Percentiles rank a stretch among this genome's conserved stretches.
phyloP scores from a whole-genome alignment of 30 jellyfish, hydroid and myxozoan genomes.

The Morbakka virulenta region DNA sequence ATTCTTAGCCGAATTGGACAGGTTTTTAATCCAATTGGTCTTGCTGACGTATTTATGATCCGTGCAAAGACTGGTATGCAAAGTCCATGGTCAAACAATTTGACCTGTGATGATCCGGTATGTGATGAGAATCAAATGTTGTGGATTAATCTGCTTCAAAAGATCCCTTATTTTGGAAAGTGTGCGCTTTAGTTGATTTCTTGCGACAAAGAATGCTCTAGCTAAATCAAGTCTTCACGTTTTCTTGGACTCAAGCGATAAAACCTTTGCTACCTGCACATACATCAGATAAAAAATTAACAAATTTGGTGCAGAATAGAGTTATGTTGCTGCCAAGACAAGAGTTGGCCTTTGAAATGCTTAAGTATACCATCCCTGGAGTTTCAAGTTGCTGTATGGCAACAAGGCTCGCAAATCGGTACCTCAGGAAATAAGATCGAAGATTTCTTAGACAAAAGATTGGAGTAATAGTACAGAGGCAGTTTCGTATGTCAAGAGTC shows the following conservation, averaged over 20 bases:
- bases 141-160: neutral
- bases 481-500: too few species aligned
- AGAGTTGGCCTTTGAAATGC: neutral
- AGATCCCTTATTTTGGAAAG: neutral
- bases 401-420: too few species aligned
- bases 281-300: neutral
- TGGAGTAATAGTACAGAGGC: too few species aligned
- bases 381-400: neutral
- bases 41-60: neutral
- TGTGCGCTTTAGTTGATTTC: neutral
- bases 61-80: neutral
- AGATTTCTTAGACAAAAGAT: too few species aligned
- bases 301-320: neutral
- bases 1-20: neutral
- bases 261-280: neutral
- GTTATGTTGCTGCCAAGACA: neutral
- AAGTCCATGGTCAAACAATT: neutral
- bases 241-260: neutral
- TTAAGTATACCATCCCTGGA: neutral
- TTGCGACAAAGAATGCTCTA: neutral
- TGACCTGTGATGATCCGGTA: neutral
- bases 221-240: neutral
- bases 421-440: too few species aligned
- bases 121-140: neutral
- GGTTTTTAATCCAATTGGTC: neutral